A percentile compares a stretch with the other conserved stretches of the same genome.
Conservation (phyloP, 37 sponge, comb jelly and placozoan species). For the Halisarca cf. caerulea region DNA sequence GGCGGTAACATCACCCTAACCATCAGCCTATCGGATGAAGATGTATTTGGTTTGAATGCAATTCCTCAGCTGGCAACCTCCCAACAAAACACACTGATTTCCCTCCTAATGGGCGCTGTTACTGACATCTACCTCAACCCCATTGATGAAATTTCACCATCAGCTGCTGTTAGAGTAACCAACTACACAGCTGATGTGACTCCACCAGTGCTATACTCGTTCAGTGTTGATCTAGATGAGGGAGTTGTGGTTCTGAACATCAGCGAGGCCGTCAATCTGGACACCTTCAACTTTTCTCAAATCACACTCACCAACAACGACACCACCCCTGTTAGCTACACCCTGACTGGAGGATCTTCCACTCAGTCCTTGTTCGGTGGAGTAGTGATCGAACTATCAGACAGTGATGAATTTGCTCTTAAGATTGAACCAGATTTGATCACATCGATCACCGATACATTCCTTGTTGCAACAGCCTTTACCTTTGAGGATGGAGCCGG, state of each 20-base stretch:
- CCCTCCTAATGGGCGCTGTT: conserved; percentile 37
- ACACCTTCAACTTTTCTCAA: conserved; percentile 53
- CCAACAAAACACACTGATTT: conserved; percentile 47
- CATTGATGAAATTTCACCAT: conserved; percentile 37
- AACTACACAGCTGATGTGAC: conserved; percentile 53
- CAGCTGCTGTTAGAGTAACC: conserved; percentile 53
- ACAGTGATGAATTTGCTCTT: conserved; percentile 61
- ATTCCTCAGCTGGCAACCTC: conserved; percentile 48
- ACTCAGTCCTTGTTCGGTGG: conserved; percentile 14
- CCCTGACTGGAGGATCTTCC: conserved; percentile 70
- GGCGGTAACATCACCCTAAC: conserved; percentile 43
- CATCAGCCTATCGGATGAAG: conserved; percentile 35
- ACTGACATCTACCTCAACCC: conserved; percentile 69
- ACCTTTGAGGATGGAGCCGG: conserved; percentile 63
- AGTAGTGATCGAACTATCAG: conserved; percentile 39
- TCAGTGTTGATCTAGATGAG: conserved; percentile 65
- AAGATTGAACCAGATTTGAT: conserved; percentile 58
- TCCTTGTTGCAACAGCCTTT: conserved; percentile 51
- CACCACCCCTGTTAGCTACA: conserved; percentile 44
- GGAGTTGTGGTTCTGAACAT: conserved; percentile 48
- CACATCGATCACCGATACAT: conserved; percentile 46
- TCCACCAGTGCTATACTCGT: conserved; percentile 45
- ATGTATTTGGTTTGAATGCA: conserved; percentile 51
- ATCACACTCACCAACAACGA: conserved; percentile 53
- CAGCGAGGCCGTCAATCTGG: conserved; percentile 67